These are phyloP conservation scores for Drosophila kanekoi DNA, from an alignment of 2,888 invertebrate genomes.

Conservation along the genomic window DNA sequence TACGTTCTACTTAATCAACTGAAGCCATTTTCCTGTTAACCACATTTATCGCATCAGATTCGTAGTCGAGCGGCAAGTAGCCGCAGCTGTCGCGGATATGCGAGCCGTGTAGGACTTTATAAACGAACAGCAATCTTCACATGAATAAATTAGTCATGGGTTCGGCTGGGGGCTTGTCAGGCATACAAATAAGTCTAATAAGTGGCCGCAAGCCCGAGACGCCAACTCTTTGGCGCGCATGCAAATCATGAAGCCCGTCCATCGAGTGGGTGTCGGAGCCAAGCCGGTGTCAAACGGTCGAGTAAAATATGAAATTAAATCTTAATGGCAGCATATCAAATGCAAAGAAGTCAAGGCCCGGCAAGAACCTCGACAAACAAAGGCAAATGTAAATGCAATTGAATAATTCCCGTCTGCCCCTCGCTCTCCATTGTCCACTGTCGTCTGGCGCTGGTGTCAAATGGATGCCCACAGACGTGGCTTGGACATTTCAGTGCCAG, in stretches of 20 bases:
- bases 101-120: conserved; percentile 56
- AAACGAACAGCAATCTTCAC: conserved; percentile 28
- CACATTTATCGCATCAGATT: conserved; percentile 10
- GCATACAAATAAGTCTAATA: conserved; percentile 68
- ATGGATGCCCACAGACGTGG: conserved; percentile 59
- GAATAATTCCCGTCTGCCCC: conserved; percentile 18
- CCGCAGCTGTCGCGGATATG: conserved; percentile 42
- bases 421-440: conserved; percentile 6
- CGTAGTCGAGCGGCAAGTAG: conserved; percentile 35
- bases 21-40: background rate
- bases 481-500: conserved; percentile 40
- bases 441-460: conserved; percentile 63
- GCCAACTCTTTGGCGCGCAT: conserved; percentile 17
- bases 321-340: conserved; percentile 62
- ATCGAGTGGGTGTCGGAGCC: conserved; percentile 31
- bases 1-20: background rate
- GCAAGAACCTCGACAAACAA: conserved; percentile 59
- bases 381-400: conserved; percentile 53
- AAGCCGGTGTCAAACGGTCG: conserved; percentile 21
- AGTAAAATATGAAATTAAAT: conserved; percentile 68
- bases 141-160: conserved; percentile 69
- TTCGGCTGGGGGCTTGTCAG: conserved; percentile 48
- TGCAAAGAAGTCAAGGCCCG: conserved; percentile 74
- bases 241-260: conserved; percentile 37
- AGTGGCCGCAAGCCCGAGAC: conserved; percentile 15